Evolutionary conservation across 2,888 invertebrate species (phyloP).

Genomic region (Agonopterix heracliana): DNA sequence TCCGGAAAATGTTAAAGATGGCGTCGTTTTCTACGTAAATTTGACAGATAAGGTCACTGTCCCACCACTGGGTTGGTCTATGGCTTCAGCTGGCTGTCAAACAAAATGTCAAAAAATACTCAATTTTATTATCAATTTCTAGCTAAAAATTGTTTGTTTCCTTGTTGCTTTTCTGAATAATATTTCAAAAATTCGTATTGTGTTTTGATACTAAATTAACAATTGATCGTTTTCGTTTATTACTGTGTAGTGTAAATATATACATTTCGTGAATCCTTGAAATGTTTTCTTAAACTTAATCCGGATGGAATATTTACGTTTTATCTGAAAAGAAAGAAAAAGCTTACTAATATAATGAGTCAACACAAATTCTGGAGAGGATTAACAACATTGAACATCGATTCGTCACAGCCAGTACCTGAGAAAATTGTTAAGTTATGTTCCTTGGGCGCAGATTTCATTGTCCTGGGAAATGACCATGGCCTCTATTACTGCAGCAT

Average conservation of each 20-base stretch:
- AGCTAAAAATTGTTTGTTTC: neutral
- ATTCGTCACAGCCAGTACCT: constrained; percentile 54
- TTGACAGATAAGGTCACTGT: too few relatives aligned
- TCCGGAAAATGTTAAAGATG: too few relatives aligned
- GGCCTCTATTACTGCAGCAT: constrained; percentile 59
- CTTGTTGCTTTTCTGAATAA: too few relatives aligned
- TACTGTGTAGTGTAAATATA: too few relatives aligned
- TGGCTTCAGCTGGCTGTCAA: neutral
- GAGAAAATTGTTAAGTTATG: constrained; percentile 67
- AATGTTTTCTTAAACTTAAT: too few relatives aligned
- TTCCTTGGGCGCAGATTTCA: constrained; percentile 49
- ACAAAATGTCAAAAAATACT: neutral
- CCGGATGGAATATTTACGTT: too few relatives aligned
- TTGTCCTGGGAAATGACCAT: constrained; percentile 66
- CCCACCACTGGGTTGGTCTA: too few relatives aligned
- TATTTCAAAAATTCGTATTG: neutral
- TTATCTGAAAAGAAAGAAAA: constrained; percentile 18
- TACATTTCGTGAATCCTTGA: too few relatives aligned
- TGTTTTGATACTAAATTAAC: neutral
- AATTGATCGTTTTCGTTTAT: neutral
- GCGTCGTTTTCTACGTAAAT: too few relatives aligned
- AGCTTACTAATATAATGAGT: constrained; percentile 47
- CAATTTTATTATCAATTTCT: neutral
- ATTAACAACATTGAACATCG: constrained; percentile 47
- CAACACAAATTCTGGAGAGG: constrained; percentile 70